These are phyloP conservation scores for Pseudomugil gertrudae DNA, from an alignment of 2,797 vertebrate species.

Conservation along the genomic window DNA sequence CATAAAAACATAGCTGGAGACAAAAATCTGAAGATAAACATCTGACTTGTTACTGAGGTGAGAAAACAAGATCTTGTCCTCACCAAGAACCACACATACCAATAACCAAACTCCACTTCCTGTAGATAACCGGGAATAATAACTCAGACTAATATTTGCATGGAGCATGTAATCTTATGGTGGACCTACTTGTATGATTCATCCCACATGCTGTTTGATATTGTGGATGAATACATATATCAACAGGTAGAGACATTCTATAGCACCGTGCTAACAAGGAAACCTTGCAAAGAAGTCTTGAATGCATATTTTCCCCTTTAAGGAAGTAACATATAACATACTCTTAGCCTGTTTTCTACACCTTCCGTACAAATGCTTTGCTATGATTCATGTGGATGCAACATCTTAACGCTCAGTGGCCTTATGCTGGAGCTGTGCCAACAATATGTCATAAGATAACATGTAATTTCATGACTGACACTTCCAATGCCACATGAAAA, in stretches of 20 bases:
- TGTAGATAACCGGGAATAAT: not conserved
- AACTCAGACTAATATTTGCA: not conserved
- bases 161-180: not conserved
- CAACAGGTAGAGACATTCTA: not conserved
- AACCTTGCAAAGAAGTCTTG: no score
- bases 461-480: not conserved
- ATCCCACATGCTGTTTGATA: not conserved
- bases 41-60: no score
- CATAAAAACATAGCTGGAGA: no score
- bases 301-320: no score
- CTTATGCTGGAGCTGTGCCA: not conserved
- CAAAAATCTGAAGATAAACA: no score
- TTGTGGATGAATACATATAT: not conserved
- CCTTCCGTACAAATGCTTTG: not conserved
- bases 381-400: not conserved
- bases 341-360: not conserved
- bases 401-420: no score
- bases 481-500: no score
- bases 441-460: no score
- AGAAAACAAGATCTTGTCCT: no score
- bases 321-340: no score
- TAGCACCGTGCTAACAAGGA: no score
- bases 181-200: not conserved
- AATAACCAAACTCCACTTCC: not conserved
- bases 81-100: no score